Percentiles rank a stretch among this genome's conserved stretches.
Conservation (phyloP, 2,888 invertebrate species). For the Acronicta leporina region DNA sequence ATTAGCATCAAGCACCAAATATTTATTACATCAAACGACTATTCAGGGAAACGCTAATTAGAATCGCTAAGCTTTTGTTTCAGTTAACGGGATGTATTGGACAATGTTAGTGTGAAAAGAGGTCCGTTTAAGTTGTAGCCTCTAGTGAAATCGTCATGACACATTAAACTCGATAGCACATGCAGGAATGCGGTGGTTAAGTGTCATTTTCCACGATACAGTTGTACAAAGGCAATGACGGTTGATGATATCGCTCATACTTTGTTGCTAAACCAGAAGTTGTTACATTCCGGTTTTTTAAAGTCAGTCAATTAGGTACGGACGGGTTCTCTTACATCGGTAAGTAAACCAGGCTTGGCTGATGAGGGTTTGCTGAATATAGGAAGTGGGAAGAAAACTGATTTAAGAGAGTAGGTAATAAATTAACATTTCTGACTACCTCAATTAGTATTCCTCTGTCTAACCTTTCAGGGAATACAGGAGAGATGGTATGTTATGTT, state of each 20-base stretch:
- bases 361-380: no score
- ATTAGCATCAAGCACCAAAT: neutral
- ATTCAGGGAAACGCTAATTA: conserved; percentile 16
- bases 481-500: no score
- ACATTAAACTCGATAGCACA: conserved; percentile 45
- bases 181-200: conserved; percentile 38
- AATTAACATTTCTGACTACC: no score
- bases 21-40: neutral
- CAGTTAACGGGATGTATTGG: conserved; percentile 39
- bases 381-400: no score
- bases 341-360: no score
- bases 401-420: no score
- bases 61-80: conserved; percentile 26
- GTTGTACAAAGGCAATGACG: conserved; percentile 24
- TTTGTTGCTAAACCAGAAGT: conserved; percentile 12
- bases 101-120: conserved; percentile 30
- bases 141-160: conserved; percentile 42
- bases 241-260: conserved; percentile 32
- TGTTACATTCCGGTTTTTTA: neutral
- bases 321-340: neutral
- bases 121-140: conserved; percentile 38
- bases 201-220: conserved; percentile 37
- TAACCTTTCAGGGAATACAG: no score
- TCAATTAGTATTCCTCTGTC: no score
- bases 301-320: neutral